Evolutionary conservation across 2,113 vertebrate species (phyloP), one percentile per base, ranked within the genome.

Genomic region (Myotis lucifugus): DNA sequence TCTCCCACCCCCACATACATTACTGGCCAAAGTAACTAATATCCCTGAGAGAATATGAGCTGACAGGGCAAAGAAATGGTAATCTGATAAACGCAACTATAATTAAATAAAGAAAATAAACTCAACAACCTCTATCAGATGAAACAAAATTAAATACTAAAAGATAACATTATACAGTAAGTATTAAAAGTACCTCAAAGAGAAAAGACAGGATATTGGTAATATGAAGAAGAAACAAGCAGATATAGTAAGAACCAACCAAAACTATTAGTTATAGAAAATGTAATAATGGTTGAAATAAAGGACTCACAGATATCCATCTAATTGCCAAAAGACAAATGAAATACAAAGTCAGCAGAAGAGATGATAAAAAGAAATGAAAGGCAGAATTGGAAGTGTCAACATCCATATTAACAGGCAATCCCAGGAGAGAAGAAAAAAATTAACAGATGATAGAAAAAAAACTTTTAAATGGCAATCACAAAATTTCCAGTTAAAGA

Each of bases 91-190:
- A 88, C n/a, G 34, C 21, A 54, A 52, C 17, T 64, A 12, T 37
- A 85, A 56, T 69, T 84, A 70, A 70, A 83, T 37, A 52, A 56
- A 85, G 25, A 85, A 25, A 64, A 85, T 66, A 74, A 86, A 82
- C n/a, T 81, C 50, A 48, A 82, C 5, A 56, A 79, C 21, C 46
- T 78, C 27, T 82, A 93, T 13, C 6, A 11, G 15, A 85, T 78
- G 52, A 88, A 92, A 76, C 32, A 85, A 96, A 92, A 88, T 74
- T 54, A 93, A 91, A 91, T 64, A 52, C 50, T 37, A n/a, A 76
- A 69, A 86, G 67, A 90, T 27, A 34, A 64, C 27, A 83, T 52
- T 86, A 81, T 32, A n/a, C 5, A 54, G 23, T 27, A 40, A 66
- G 37, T 40, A 83, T 82, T 95, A 82, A 19, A 70, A 88, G 72